Evolutionary conservation across 2,797 vertebrate genomes (phyloP).

Genomic region (Morus bassanus): DNA sequence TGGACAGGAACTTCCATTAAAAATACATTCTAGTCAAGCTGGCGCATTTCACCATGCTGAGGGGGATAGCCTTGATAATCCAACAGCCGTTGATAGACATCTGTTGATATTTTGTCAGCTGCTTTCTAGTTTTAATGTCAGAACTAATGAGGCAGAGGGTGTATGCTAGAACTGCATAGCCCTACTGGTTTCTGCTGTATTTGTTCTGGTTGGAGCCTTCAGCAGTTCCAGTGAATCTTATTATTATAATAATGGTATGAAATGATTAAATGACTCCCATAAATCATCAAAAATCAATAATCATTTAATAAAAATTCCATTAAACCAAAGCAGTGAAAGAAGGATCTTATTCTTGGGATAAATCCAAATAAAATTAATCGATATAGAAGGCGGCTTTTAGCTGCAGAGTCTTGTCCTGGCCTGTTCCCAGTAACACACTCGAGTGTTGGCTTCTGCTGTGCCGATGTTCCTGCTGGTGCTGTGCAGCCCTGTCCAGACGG

Average conservation of each 20-base stretch:
- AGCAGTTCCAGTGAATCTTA: accelerated
- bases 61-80: background rate
- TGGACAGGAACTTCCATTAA: background rate
- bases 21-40: background rate
- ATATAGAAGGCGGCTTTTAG: background rate
- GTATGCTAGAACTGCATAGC: background rate
- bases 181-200: background rate
- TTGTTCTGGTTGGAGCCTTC: background rate
- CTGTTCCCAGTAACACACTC: background rate
- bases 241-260: background rate
- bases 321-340: background rate
- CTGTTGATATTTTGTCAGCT: background rate
- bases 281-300: background rate
- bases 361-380: background rate
- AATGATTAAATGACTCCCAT: background rate
- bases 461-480: background rate
- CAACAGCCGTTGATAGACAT: background rate
- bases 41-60: background rate
- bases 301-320: background rate
- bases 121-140: background rate
- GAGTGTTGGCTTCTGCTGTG: accelerated
- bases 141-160: background rate
- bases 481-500: background rate
- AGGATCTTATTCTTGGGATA: background rate
- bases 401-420: background rate